phyloP scores from a whole-genome alignment of 1,140 invertebrate species.

The Hylaeus volcanicus region DNA sequence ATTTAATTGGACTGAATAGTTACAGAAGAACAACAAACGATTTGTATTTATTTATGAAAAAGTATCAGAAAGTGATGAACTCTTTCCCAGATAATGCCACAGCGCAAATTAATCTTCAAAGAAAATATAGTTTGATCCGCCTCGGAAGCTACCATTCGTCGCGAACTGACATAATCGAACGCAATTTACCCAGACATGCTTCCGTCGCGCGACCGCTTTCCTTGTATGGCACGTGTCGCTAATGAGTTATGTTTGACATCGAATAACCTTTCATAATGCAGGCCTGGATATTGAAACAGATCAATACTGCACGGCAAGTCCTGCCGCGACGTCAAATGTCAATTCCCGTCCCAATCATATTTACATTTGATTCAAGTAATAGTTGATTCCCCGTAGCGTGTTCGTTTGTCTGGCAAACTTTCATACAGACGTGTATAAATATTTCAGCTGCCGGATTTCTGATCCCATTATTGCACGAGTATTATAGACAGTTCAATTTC shows the following conservation, averaged over 20 bases:
- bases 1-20: too few relatives aligned
- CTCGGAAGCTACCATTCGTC: neutral
- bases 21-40: too few relatives aligned
- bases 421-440: conserved; percentile 3
- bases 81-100: too few relatives aligned
- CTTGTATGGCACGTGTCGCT: neutral
- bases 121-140: too few relatives aligned
- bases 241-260: conserved; percentile 13
- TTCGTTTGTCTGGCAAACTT: neutral
- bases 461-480: neutral
- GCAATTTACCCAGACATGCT: neutral
- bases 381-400: conserved; percentile 1
- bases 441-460: neutral
- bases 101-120: too few relatives aligned
- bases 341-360: neutral
- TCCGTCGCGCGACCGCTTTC: neutral
- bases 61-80: too few relatives aligned
- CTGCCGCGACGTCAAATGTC: conserved; percentile 2
- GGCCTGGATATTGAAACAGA: neutral
- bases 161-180: neutral
- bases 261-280: conserved; percentile 8
- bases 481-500: neutral
- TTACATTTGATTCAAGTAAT: neutral
- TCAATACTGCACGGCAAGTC: conserved; percentile 1
- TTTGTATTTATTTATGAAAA: too few relatives aligned